Conservation (phyloP, 64 coral and sea anemone genomes). For the Montipora cactus region DNA sequence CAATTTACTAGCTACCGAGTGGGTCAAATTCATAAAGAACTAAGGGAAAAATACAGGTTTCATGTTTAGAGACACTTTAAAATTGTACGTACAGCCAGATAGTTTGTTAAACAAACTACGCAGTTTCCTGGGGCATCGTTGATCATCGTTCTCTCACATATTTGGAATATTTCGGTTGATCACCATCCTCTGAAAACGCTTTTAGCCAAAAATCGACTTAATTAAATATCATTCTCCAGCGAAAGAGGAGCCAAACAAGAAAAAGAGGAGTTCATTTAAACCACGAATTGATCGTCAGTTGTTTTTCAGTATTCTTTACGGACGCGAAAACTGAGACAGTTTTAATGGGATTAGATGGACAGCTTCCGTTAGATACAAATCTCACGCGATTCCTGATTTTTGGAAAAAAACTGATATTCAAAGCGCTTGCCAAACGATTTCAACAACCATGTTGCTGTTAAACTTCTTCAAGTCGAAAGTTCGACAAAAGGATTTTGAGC, state of each 20-base stretch:
- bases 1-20: no score
- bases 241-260: no score
- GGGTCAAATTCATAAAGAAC: no score
- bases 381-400: conserved; percentile 26
- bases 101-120: no score
- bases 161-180: neutral
- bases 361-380: conserved; percentile 33
- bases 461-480: neutral
- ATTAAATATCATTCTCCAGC: no score
- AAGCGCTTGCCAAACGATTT: neutral
- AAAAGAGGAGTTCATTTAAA: neutral
- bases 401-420: neutral
- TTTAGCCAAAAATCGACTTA: no score
- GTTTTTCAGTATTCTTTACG: neutral
- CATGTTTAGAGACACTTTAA: no score
- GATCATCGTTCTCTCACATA: neutral
- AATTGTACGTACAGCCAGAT: no score
- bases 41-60: no score
- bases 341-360: conserved; percentile 28
- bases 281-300: neutral
- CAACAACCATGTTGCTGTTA: neutral
- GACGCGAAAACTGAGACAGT: neutral
- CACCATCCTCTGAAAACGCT: no score
- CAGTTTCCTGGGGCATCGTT: neutral
- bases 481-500: neutral